Conservation (phyloP, 2,888 invertebrate genomes). For the Peribatodes rhomboidaria region DNA sequence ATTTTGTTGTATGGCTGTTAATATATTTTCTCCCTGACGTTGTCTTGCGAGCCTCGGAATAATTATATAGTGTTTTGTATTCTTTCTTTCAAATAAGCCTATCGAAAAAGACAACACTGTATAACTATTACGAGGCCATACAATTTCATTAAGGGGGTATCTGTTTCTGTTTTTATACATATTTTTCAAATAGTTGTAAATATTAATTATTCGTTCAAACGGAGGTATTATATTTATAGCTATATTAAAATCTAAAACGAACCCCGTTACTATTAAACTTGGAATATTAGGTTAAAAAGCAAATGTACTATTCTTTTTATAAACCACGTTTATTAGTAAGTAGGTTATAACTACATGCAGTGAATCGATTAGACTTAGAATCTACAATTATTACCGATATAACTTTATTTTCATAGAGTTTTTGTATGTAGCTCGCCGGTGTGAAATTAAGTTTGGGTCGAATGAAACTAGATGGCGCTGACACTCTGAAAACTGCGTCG, state of each 20-base stretch:
- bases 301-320: background rate
- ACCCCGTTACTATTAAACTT: background rate
- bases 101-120: too few species aligned
- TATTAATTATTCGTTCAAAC: background rate
- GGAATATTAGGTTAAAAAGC: constrained; percentile 2
- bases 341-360: background rate
- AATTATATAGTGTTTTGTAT: background rate
- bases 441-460: too few species aligned
- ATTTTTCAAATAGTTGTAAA: background rate
- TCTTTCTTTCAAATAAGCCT: background rate
- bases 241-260: background rate
- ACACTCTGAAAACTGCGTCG: too few species aligned
- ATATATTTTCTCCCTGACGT: too few species aligned
- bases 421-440: too few species aligned
- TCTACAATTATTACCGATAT: background rate
- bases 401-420: too few species aligned
- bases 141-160: too few species aligned
- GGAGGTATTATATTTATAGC: background rate
- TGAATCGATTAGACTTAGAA: constrained; percentile 1
- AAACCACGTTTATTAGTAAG: background rate
- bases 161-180: background rate
- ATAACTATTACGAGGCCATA: too few species aligned
- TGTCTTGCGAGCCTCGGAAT: background rate
- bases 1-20: constrained; percentile 1
- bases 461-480: too few species aligned